Base-by-base conservation (phyloP, 2,113 vertebrate genomes). In the Fukomys damarensis region DNA sequence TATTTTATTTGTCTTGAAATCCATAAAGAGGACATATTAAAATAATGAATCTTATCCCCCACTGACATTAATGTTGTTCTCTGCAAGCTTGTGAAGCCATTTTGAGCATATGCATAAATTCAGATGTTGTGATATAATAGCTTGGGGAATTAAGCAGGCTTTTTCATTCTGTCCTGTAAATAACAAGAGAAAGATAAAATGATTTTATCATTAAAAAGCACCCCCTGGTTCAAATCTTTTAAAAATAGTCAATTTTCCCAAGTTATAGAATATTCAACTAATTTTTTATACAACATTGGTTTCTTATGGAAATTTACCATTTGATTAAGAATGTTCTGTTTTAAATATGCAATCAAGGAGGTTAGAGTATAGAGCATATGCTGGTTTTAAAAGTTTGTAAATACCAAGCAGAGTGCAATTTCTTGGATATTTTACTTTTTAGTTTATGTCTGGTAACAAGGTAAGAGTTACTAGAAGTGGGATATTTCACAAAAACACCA, bases 1-100 rank as follows among this genome's bases (percentile, higher is more conserved):
- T 91, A 88, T 95, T 94, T 97, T 90, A 94, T 93, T 96, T 94
- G 91, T 89, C 97, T 98, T 96, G 54, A 97, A 96, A 97, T 97
- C 76, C 86, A 97, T 95, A 93, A 96, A 96, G 76, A 77, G 90
- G 90, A 82, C 89, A 96, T 97, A 97, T 98, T 98, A 96, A 98
- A 97, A 65, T 86, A 91, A 89, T 98, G 86, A 98, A 98, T 97
- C 97, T 96, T 88, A 87, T 76, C 84, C 82, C 97, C 95, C 56
- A 79, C 70, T 93, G 96, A 95, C 95, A 91, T 94, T 97, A 96
- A 97, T 93, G 96, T 93, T 74, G 74, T 90, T 80, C 86, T 95
- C 95, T 86, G 92, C 59, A 96, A 96, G 94, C 84, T 66, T 89
- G 85, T 76, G 93, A 95, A 88, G 72, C 70, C 72, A 91, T 95